Conservation (phyloP, 2,113 vertebrate genomes). For the Tragelaphus imberbis region DNA sequence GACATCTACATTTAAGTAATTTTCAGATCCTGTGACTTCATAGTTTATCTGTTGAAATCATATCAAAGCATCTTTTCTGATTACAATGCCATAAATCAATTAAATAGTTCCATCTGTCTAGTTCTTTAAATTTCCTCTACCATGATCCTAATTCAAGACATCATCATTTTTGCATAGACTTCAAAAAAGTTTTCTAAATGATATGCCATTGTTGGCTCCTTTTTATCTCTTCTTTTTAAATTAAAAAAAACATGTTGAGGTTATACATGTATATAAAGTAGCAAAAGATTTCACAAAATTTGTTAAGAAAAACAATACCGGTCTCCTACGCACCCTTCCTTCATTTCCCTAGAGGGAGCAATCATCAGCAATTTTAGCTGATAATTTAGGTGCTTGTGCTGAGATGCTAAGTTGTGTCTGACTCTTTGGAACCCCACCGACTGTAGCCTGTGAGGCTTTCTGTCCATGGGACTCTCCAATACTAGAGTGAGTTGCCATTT, state of each 20-base stretch:
- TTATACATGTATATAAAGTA: not conserved
- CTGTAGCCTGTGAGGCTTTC: not conserved
- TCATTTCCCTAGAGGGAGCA: not conserved
- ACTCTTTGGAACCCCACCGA: not conserved
- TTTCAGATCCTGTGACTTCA: not conserved
- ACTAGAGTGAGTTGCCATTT: not conserved
- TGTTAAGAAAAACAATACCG: not conserved
- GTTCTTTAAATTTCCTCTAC: not conserved
- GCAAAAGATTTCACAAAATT: not conserved
- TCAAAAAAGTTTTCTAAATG: not conserved
- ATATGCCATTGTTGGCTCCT: not conserved
- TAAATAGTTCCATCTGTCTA: not conserved
- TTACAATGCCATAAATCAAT: not conserved
- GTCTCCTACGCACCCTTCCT: not conserved
- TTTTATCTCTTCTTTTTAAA: not conserved
- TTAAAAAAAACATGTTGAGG: not conserved
- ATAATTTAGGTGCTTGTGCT: not conserved
- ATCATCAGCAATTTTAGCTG: not conserved
- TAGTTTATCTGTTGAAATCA: not conserved
- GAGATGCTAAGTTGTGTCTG: not conserved
- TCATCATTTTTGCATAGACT: not conserved
- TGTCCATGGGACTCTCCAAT: not conserved
- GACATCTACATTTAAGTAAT: not conserved
- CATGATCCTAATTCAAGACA: not conserved
- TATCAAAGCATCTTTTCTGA: not conserved